These are phyloP conservation scores for Mycetomoellerius zeteki DNA, from an alignment of 1,140 invertebrate genomes.

Conservation along the genomic window DNA sequence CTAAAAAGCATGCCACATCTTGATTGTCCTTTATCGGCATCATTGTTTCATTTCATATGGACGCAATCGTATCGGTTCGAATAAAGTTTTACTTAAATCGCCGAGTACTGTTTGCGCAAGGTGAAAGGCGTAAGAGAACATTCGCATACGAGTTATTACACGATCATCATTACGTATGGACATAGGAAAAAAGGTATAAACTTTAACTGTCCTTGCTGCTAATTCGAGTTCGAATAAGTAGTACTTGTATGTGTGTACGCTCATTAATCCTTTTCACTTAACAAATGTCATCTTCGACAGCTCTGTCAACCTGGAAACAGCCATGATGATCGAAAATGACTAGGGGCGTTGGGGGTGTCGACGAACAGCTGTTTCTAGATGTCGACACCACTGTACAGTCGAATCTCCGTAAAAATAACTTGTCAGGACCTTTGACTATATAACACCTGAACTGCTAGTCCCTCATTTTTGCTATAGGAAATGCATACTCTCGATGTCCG, in stretches of 20 bases:
- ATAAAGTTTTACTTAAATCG: slow-evolving; percentile 65
- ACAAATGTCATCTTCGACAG: slow-evolving; percentile 76
- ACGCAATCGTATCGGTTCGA: slow-evolving; percentile 42
- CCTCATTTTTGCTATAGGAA: no score
- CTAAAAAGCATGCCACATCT: slow-evolving; percentile 97
- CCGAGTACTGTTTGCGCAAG: slow-evolving; percentile 58
- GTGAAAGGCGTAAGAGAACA: slow-evolving; percentile 61
- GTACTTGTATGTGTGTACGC: slow-evolving; percentile 50
- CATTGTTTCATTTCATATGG: slow-evolving; percentile 89
- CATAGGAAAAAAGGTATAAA: slow-evolving; percentile 24
- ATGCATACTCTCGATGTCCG: no score
- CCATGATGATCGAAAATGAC: slow-evolving; percentile 74
- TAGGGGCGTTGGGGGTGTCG: slow-evolving; percentile 73
- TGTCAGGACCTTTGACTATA: no score
- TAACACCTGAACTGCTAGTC: no score
- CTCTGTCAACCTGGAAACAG: slow-evolving; percentile 76
- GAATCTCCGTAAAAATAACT: no score
- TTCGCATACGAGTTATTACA: slow-evolving; percentile 66
- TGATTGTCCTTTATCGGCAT: slow-evolving; percentile 95
- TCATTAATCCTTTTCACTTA: slow-evolving; percentile 66
- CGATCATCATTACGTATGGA: slow-evolving; percentile 55
- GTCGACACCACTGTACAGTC: slow-evolving; percentile 68
- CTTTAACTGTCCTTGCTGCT: slow-evolving; percentile 23
- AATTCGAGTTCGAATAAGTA: slow-evolving; percentile 24
- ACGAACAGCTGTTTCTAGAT: slow-evolving; percentile 79